Percentiles rank a stretch among this genome's conserved stretches.
Evolutionary conservation across 2,797 vertebrate genomes (phyloP).

Genomic region (Bradypodion ventrale): DNA sequence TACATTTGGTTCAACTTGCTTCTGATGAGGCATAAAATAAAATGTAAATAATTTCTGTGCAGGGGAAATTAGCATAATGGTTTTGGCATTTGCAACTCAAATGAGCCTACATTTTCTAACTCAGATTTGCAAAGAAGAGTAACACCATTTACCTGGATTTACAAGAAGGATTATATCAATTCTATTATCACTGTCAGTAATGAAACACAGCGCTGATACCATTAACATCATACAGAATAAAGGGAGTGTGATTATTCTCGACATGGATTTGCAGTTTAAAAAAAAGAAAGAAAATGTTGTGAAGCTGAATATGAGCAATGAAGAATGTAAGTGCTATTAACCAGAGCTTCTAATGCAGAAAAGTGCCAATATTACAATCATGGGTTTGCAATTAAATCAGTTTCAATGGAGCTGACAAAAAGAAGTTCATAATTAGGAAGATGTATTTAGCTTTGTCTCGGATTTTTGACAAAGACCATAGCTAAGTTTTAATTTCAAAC

Average conservation of each 20-base stretch:
- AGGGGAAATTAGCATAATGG: constrained; percentile 58
- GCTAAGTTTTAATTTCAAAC: constrained; percentile 64
- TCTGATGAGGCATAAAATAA: constrained; percentile 60
- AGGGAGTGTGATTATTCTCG: constrained; percentile 50
- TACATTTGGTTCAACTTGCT: constrained; percentile 56
- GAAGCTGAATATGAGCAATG: constrained; percentile 44
- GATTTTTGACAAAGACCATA: constrained; percentile 69
- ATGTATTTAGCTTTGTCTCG: constrained; percentile 61
- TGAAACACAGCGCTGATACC: constrained; percentile 49
- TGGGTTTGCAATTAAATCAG: constrained; percentile 64
- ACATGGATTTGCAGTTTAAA: constrained; percentile 37
- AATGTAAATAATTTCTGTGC: constrained; percentile 70
- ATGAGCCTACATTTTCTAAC: constrained; percentile 37
- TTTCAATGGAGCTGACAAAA: constrained; percentile 57
- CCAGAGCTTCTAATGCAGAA: constrained; percentile 30
- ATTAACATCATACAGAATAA: constrained; percentile 50
- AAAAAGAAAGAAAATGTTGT: constrained; percentile 30
- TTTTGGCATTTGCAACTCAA: constrained; percentile 53
- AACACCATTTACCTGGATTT: constrained; percentile 54
- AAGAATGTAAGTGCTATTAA: constrained; percentile 50
- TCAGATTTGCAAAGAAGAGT: constrained; percentile 46
- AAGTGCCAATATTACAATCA: constrained; percentile 63
- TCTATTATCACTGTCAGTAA: constrained; percentile 50
- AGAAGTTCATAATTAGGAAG: constrained; percentile 66
- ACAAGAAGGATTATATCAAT: constrained; percentile 50